Base-by-base conservation (phyloP, 2,888 invertebrate species). In the Metacarcinus magister region DNA sequence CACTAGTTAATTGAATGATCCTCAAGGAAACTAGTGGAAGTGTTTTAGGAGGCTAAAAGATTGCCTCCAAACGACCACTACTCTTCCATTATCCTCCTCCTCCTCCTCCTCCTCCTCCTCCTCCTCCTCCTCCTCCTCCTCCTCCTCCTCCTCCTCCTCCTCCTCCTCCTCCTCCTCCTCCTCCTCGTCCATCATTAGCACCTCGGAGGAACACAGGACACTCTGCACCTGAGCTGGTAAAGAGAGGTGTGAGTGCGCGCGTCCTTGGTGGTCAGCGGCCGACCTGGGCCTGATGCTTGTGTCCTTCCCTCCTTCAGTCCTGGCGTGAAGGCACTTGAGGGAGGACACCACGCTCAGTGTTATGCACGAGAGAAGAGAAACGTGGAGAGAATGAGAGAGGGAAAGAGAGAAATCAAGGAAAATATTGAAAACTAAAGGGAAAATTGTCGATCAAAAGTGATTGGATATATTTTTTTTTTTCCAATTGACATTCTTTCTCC, bases 41-140 rank as follows among this genome's bases (percentile, higher is more conserved):
- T 54, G 54, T 16, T 54, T 54, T 10, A 54, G 54, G 54, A 54
- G 54, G 54, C 54, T 54, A 54, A 54, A 54, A 54, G 54, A 54
- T 54, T 54, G 54, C 54, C n/a, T 54, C 23, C 19, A 32, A 28
- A 82, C 82, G 32, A 82, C 82, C 82, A 32, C 54, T 54, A 54
- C 54, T 54, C 54, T 43, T 89, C 28, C 89, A 89, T 89, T 89
- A n/a, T 89, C 67, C 67, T 67, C 67, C 67, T 67, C 67, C 67
- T 89, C 43, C 89, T 23, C 67, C 67, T 67, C 67, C 67, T 67
- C 67, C 67, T 67, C 67, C n/a, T 67, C 67, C 67, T 67, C 67
- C 54, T 54, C 54, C 54, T 54, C 28, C 82, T 82, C 7, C 23
- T 82, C 82, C 23, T 28, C 82, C 28, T 82, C 82, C 82, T 82